A percentile compares a stretch with the other conserved stretches of the same genome.
Evolutionary conservation across 2,113 vertebrate genomes (phyloP).

Genomic region (Chaetura pelagica): DNA sequence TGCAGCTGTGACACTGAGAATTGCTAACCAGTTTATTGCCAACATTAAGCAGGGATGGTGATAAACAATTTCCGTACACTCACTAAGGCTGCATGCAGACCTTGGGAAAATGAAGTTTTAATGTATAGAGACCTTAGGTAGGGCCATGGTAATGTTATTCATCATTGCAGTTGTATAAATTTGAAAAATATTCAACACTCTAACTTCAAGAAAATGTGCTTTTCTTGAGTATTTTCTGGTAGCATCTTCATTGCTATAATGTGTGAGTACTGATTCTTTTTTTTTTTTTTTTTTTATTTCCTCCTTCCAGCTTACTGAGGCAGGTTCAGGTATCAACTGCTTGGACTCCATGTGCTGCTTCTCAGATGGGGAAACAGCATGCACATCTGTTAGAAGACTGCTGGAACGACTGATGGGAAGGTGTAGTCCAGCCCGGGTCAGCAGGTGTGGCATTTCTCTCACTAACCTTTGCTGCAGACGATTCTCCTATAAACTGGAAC

Average conservation of each 20-base stretch:
- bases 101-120: background rate
- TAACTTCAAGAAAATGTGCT: background rate
- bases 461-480: slow-evolving; percentile 83
- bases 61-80: rapidly evolving
- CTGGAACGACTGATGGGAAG: slow-evolving; percentile 90
- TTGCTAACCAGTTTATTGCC: background rate
- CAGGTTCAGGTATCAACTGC: slow-evolving; percentile 89
- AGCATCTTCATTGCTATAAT: background rate
- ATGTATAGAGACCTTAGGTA: background rate
- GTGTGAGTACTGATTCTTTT: background rate
- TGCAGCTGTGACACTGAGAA: background rate
- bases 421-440: slow-evolving; percentile 81
- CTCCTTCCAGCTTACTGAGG: slow-evolving; percentile 82
- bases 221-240: background rate
- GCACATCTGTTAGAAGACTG: slow-evolving; percentile 88
- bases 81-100: background rate
- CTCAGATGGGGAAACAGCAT: slow-evolving; percentile 89
- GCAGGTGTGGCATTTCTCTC: slow-evolving; percentile 87
- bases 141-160: background rate
- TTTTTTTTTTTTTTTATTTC: background rate
- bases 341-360: slow-evolving; percentile 98
- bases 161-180: background rate
- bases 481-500: slow-evolving; percentile 80
- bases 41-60: background rate
- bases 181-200: slow-evolving; percentile 33